phyloP scores from a whole-genome alignment of 2,888 invertebrate species.

The Mythimna lalbum region DNA sequence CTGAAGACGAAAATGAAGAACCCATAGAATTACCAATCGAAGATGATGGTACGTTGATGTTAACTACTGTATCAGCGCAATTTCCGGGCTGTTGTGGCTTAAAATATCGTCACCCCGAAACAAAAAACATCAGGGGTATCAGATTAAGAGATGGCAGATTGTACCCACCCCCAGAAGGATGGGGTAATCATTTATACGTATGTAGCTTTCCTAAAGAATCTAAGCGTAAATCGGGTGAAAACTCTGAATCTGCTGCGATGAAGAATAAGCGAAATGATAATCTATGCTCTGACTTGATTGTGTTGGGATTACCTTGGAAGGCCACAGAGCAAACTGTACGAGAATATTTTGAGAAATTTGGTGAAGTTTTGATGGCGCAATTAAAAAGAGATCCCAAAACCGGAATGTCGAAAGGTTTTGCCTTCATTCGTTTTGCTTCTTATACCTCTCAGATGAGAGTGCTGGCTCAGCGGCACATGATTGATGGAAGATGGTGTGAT shows the following conservation, averaged over 20 bases:
- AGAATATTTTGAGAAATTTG: constrained; percentile 99
- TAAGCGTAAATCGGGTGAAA: constrained; percentile 98
- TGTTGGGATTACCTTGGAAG: constrained; percentile 99
- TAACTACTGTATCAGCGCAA: constrained; percentile 98
- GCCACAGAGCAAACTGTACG: constrained; percentile 98
- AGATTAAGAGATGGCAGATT: constrained; percentile 97
- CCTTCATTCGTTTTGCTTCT: constrained; percentile 98
- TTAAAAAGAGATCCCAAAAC: constrained; percentile 97
- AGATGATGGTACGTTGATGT: constrained; percentile 97
- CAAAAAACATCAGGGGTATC: constrained; percentile 96
- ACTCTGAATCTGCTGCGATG: constrained; percentile 95
- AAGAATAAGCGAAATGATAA: constrained; percentile 98
- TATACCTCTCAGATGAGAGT: constrained; percentile 99
- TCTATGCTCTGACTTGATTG: constrained; percentile 98
- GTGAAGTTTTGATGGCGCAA: constrained; percentile 99
- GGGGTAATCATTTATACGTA: constrained; percentile 95
- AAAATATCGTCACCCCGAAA: constrained; percentile 98
- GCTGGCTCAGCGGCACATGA: constrained; percentile 98
- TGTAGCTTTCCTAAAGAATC: constrained; percentile 97
- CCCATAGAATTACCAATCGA: constrained; percentile 99
- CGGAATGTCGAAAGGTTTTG: constrained; percentile 99
- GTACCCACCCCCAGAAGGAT: constrained; percentile 97
- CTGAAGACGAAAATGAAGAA: constrained; percentile 99
- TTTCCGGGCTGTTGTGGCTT: constrained; percentile 99
- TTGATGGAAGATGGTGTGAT: constrained; percentile 99